Evolutionary conservation across 2,113 vertebrate species (phyloP).

Genomic region (Mionectes macconnelli): DNA sequence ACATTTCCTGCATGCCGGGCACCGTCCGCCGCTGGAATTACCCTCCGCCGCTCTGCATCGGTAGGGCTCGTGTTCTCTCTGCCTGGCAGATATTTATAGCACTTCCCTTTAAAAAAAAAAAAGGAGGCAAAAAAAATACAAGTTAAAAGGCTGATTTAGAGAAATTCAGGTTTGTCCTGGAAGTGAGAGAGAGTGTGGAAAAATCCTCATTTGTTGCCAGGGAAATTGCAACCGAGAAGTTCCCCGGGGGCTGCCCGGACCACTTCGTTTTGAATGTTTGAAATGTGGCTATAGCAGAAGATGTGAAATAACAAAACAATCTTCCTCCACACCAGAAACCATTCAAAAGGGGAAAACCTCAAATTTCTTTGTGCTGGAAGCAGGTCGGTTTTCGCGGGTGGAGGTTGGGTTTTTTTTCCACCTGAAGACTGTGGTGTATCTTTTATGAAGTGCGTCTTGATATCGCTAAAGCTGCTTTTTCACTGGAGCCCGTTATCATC

Average conservation of each 20-base stretch:
- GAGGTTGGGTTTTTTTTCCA: not conserved
- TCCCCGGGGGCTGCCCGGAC: not conserved
- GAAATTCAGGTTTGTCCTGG: not conserved
- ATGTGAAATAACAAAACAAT: not conserved
- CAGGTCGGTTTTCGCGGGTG: not conserved
- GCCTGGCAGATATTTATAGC: fast-evolving
- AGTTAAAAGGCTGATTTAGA: not conserved
- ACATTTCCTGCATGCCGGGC: constrained; percentile 98
- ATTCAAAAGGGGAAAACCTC: not conserved
- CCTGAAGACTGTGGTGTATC: not conserved
- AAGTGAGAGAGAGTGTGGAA: not conserved
- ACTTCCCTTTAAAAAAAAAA: fast-evolving
- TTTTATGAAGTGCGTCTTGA: not conserved
- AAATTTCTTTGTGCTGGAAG: not conserved
- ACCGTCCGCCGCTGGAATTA: constrained; percentile 97
- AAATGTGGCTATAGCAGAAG: not conserved
- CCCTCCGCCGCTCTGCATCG: constrained; percentile 94
- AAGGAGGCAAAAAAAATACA: too few species aligned
- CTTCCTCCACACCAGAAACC: not conserved
- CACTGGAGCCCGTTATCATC: not conserved
- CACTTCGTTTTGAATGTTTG: not conserved
- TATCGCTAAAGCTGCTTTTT: not conserved
- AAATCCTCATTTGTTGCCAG: not conserved
- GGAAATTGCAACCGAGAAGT: not conserved
- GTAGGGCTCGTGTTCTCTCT: constrained; percentile 67